phyloP scores from a whole-genome alignment of 2,888 invertebrate genomes.

The Sericinus montela region DNA sequence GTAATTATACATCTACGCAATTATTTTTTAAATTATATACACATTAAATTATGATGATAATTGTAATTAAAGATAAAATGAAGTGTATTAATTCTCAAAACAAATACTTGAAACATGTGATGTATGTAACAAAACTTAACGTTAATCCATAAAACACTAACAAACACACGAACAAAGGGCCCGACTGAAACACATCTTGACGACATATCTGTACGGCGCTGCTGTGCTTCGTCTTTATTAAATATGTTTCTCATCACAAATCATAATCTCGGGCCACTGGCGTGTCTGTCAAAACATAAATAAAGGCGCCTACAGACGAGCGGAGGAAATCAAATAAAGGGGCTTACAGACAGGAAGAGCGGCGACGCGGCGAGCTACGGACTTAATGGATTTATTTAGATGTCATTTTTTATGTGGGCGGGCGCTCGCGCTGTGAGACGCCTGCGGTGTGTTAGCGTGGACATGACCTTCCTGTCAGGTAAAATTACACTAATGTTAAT shows the following conservation, averaged over 20 bases:
- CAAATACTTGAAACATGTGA: neutral
- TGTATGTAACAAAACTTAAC: neutral
- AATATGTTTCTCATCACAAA: slow-evolving; percentile 68
- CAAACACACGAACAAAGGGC: slow-evolving; percentile 10
- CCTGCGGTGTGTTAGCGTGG: slow-evolving; percentile 52
- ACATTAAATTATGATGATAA: no score
- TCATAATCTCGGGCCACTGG: slow-evolving; percentile 43
- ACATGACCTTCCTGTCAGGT: slow-evolving; percentile 30
- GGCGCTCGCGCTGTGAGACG: slow-evolving; percentile 62
- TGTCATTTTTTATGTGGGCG: slow-evolving; percentile 80
- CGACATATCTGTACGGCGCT: neutral
- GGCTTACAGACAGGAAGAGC: slow-evolving; percentile 69
- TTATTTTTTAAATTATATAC: no score
- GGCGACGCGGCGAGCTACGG: slow-evolving; percentile 38
- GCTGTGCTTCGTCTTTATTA: slow-evolving; percentile 40
- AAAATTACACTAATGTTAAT: neutral
- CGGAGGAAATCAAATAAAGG: slow-evolving; percentile 58
- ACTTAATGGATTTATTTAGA: slow-evolving; percentile 79
- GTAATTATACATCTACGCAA: no score
- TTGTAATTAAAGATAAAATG: no score
- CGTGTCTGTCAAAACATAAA: slow-evolving; percentile 66
- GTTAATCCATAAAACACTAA: slow-evolving; percentile 15
- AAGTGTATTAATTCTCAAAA: neutral
- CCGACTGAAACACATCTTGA: slow-evolving; percentile 3
- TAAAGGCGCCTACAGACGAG: slow-evolving; percentile 65